Conservation (phyloP, 2,888 invertebrate genomes). For the Eupeodes luniger region DNA sequence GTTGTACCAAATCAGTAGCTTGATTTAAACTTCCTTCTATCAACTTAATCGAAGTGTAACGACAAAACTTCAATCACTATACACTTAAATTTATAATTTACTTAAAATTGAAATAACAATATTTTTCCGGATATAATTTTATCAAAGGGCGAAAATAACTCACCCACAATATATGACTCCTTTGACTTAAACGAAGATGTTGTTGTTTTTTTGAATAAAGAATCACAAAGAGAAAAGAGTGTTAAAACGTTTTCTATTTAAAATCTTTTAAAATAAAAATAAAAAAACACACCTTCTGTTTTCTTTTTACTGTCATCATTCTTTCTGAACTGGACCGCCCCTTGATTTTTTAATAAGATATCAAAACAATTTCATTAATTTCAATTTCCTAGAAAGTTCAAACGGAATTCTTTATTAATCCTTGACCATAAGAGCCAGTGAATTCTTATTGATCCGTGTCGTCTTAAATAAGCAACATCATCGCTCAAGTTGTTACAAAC, state of each 20-base stretch:
- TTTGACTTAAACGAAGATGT: background rate
- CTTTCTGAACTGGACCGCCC: background rate
- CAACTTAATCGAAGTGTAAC: too few species aligned
- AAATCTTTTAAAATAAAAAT: background rate
- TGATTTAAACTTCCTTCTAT: too few species aligned
- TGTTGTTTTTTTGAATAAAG: background rate
- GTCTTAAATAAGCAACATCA: constrained; percentile 42
- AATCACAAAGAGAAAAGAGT: background rate
- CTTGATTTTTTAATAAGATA: constrained; percentile 39
- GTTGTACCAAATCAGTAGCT: too few species aligned
- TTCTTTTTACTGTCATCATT: background rate
- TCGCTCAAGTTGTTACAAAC: constrained; percentile 52
- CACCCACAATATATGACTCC: background rate
- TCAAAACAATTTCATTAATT: constrained; percentile 35
- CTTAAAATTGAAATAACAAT: too few species aligned
- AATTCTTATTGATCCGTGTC: constrained; percentile 46
- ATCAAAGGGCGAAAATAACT: too few species aligned
- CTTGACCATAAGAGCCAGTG: constrained; percentile 61
- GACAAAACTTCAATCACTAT: too few species aligned
- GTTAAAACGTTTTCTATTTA: background rate
- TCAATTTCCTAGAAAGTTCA: constrained; percentile 25
- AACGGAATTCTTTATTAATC: constrained; percentile 60
- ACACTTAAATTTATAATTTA: too few species aligned
- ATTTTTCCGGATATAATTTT: too few species aligned
- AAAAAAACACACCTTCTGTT: background rate